These are phyloP conservation scores for Rhyzopertha dominica DNA, from an alignment of 1,140 invertebrate genomes.

Conservation along the genomic window DNA sequence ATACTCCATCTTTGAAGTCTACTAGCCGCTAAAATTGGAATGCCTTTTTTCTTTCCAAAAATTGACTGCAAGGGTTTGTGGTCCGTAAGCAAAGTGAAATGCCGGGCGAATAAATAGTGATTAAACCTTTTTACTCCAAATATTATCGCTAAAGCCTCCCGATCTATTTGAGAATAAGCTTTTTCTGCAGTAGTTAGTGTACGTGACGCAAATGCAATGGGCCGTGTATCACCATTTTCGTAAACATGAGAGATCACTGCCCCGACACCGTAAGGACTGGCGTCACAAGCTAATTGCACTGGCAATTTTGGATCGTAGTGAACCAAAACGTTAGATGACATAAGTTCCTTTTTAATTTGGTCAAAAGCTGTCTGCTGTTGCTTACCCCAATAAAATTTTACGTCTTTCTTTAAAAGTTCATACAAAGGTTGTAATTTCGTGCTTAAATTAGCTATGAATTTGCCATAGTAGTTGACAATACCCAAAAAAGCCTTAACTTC, in stretches of 20 bases:
- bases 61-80: constrained; percentile 36
- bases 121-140: constrained; percentile 18
- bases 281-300: constrained; percentile 14
- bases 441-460: neutral
- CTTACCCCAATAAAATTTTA: constrained; percentile 18
- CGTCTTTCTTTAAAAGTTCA: constrained; percentile 19
- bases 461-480: neutral
- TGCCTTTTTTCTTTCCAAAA: constrained; percentile 8
- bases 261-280: constrained; percentile 9
- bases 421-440: neutral
- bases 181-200: constrained; percentile 16
- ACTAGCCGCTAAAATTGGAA: constrained; percentile 2
- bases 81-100: constrained; percentile 48
- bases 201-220: constrained; percentile 24
- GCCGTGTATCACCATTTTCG: constrained; percentile 17
- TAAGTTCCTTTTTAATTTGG: constrained; percentile 28
- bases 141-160: constrained; percentile 25
- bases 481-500: neutral
- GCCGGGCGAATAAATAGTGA: constrained; percentile 42
- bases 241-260: constrained; percentile 14
- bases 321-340: constrained; percentile 24
- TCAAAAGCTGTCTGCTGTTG: constrained; percentile 24
- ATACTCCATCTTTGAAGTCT: constrained; percentile 10
- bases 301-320: constrained; percentile 15
- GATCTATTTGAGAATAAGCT: constrained; percentile 29